Base-by-base conservation (phyloP, 2,113 vertebrate genomes). In the Apeltes quadracus region DNA sequence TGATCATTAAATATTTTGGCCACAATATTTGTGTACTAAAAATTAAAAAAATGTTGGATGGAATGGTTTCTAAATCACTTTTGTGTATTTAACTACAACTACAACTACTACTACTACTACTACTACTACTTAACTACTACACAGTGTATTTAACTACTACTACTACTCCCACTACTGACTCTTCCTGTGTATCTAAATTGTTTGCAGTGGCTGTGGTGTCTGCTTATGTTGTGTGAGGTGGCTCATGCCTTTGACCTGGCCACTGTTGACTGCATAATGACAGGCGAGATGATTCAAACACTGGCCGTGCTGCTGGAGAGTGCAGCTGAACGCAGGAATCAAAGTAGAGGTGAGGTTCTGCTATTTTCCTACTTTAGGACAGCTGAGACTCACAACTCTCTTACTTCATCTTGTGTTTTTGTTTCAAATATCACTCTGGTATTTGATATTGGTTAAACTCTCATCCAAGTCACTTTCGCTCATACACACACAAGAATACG, bases 151-250 rank as follows among this genome's bases (percentile, higher is more conserved):
- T 51, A 23, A 23, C 25, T 13, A n/a, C n/a, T n/a, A n/a, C n/a
- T 16, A 58, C 5, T 11, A 0, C 1, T 56, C n/a, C 34, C 14
- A 18, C 36, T 72, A 57, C 5, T 36, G 36, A 68, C 12, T 41
- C 9, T 46, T 64, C 5, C 25, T 56, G 16, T 69, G 4, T 13
- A 13, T 46, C 32, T 72, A 51, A 63, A 56, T 5, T 80, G 34
- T 88, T 81, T 74, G 93, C 76, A 99, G 98, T 97, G 95, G 95
- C 12, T 96, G 75, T 91, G 92, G 83, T 86, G 95, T 82, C 90
- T 98, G 55, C 95, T 89, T 88, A 78, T 94, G 71, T 88, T 97
- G 87, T 95, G 90, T 87, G 95, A 96, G 84, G 89, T 95, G 81
- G 94, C 94, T 74, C 87, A 92, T 14, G 84, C 75, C 29, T 96